phyloP scores from a whole-genome alignment of 1,140 invertebrate genomes.

The Drosophila kurseongensis region DNA sequence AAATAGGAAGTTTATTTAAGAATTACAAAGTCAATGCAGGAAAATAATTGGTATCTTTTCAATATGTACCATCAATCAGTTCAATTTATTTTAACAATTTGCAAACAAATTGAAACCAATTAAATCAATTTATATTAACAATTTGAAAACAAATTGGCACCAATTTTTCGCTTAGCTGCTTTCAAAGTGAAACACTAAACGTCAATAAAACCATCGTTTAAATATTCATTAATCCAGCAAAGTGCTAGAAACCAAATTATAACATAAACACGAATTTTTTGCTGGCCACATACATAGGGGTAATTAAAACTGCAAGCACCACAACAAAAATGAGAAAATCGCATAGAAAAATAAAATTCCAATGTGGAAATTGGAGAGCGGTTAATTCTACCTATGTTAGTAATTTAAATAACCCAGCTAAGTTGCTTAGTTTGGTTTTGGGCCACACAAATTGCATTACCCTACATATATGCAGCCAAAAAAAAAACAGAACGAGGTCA shows the following conservation, averaged over 20 bases:
- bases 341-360: not conserved
- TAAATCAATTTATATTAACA: not conserved
- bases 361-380: not conserved
- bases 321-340: conserved; percentile 13
- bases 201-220: conserved; percentile 2
- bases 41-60: too few relatives aligned
- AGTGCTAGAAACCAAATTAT: conserved; percentile 26
- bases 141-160: conserved; percentile 14
- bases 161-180: not conserved
- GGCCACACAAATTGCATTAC: conserved; percentile 8
- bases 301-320: conserved; percentile 29
- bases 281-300: conserved; percentile 11
- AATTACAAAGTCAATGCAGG: not conserved
- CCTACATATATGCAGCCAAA: not conserved
- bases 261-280: conserved; percentile 12
- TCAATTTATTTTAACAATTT: not conserved
- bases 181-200: conserved; percentile 1
- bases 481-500: conserved; percentile 20
- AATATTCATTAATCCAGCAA: conserved; percentile 23
- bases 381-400: too few relatives aligned
- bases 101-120: conserved; percentile 15
- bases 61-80: not conserved
- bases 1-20: not conserved
- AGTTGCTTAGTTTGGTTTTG: conserved; percentile 20
- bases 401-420: conserved; percentile 26